phyloP scores from a whole-genome alignment of 2,113 vertebrate genomes.

The Podocnemis expansa region DNA sequence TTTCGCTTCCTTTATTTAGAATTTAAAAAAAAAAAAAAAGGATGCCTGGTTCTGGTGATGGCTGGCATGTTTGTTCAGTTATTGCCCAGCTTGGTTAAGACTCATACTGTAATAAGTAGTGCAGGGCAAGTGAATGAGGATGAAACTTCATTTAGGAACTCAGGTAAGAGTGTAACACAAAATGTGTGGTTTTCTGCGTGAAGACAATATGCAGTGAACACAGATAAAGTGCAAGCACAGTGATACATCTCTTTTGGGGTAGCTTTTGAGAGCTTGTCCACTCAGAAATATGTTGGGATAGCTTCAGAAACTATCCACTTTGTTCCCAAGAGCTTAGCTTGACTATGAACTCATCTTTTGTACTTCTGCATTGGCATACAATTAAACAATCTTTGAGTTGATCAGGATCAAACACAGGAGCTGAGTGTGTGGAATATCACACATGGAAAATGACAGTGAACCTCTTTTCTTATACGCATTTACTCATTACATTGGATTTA shows the following conservation, averaged over 20 bases:
- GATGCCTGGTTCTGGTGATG: constrained; percentile 36
- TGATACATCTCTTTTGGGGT: neutral
- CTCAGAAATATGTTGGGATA: neutral
- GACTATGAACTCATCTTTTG: neutral
- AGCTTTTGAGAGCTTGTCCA: neutral
- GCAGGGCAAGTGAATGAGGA: neutral
- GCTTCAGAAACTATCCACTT: neutral
- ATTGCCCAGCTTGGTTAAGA: neutral
- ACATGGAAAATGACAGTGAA: neutral
- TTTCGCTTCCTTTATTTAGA: constrained; percentile 62
- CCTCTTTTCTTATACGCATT: neutral
- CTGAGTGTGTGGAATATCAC: no score
- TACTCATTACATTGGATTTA: neutral
- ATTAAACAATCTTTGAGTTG: neutral
- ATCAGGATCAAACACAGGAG: neutral
- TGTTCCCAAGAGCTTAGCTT: neutral
- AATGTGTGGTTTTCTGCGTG: neutral
- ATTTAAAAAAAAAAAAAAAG: constrained; percentile 55
- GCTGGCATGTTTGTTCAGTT: constrained; percentile 19
- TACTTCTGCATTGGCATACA: neutral
- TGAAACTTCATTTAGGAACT: neutral
- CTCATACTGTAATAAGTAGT: neutral
- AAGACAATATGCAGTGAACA: neutral
- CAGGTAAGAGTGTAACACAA: fast-evolving
- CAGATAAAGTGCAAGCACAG: neutral